Evolutionary conservation across 2,113 vertebrate genomes (phyloP).

Genomic region (Camelus dromedarius): DNA sequence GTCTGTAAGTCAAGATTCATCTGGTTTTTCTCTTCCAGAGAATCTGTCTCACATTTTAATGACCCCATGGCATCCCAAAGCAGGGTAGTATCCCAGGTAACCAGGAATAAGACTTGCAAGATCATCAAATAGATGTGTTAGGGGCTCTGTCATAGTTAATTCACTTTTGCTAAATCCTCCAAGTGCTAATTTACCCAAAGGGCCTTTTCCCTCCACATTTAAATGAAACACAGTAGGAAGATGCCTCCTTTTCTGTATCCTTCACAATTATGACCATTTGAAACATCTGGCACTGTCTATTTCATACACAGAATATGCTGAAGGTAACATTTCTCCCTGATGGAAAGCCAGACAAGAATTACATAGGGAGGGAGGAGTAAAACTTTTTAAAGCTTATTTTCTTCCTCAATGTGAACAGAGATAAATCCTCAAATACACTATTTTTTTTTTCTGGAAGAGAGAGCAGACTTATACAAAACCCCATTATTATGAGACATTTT

Average conservation of each 20-base stretch:
- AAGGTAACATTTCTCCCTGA: not conserved
- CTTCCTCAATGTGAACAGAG: conserved; percentile 22
- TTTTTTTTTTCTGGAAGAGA: conserved; percentile 15
- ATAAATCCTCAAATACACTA: conserved; percentile 55
- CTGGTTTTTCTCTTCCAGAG: conserved; percentile 7
- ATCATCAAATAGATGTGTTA: conserved; percentile 43
- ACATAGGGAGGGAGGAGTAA: conserved; percentile 1
- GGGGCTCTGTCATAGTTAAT: conserved; percentile 57
- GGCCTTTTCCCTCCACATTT: conserved; percentile 8
- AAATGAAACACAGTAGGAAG: conserved; percentile 64
- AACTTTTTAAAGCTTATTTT: conserved; percentile 63
- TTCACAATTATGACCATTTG: conserved; percentile 61
- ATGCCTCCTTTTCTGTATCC: conserved; percentile 11
- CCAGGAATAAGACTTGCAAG: conserved; percentile 23
- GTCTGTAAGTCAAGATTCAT: conserved; percentile 54
- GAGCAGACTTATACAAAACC: conserved; percentile 51
- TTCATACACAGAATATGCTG: conserved; percentile 32
- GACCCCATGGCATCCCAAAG: conserved; percentile 18
- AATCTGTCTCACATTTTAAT: conserved; percentile 76
- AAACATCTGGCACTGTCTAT: conserved; percentile 65
- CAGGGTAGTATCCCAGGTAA: conserved; percentile 57
- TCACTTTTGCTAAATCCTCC: conserved; percentile 61
- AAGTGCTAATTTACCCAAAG: conserved; percentile 67
- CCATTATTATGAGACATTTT: conserved; percentile 65
- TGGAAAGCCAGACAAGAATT: conserved; percentile 58